A percentile compares a stretch with the other conserved stretches of the same genome.
Conservation (phyloP, 2,797 vertebrate species). For the Protonibea diacanthus region DNA sequence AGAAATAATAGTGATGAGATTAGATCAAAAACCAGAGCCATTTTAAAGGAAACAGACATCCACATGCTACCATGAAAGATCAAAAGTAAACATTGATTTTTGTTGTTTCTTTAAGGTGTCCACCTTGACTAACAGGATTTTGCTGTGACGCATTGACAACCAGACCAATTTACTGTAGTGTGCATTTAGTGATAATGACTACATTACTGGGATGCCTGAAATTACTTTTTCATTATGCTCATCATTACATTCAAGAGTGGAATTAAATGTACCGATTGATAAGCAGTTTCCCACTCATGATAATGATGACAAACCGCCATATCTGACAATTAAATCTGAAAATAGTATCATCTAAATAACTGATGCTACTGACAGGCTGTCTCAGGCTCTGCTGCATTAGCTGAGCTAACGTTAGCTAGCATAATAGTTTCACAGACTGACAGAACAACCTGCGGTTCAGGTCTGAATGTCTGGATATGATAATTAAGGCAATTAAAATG, state of each 20-base stretch:
- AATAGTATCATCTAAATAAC: background rate
- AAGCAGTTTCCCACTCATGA: background rate
- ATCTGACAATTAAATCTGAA: background rate
- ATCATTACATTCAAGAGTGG: background rate
- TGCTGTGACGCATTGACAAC: background rate
- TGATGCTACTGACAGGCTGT: background rate
- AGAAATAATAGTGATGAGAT: constrained; percentile 16
- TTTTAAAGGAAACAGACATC: background rate
- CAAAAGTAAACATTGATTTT: background rate
- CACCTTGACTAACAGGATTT: background rate
- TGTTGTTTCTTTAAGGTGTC: background rate
- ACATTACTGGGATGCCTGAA: background rate
- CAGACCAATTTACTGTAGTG: background rate
- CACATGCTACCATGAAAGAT: background rate
- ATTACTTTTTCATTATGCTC: background rate
- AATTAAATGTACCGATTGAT: background rate
- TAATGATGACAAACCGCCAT: background rate
- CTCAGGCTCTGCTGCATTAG: background rate
- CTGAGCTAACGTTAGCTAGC: background rate
- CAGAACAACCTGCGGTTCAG: background rate
- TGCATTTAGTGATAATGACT: background rate
- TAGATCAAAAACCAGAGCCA: background rate
- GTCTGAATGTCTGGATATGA: background rate
- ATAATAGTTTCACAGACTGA: background rate
- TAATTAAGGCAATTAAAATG: background rate